These are phyloP conservation scores for Cassiopea xamachana DNA, from an alignment of 30 jellyfish, hydroid and myxozoan species.

Conservation along the genomic window DNA sequence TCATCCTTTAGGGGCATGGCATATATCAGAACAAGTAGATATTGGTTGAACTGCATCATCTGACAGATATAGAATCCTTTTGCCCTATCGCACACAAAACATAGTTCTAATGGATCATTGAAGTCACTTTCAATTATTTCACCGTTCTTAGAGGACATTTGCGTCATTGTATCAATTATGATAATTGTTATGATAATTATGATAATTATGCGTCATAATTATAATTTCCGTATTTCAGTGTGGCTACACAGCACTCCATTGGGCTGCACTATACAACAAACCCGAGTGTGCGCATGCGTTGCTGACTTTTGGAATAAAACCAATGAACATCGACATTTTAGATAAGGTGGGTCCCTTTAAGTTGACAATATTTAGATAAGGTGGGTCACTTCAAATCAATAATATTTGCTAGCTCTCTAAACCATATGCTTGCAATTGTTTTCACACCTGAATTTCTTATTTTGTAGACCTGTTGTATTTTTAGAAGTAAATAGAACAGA, in stretches of 20 bases:
- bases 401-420: background rate
- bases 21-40: no score
- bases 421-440: background rate
- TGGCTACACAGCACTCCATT: conserved; percentile 93
- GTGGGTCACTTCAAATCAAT: no score
- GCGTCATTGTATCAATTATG: background rate
- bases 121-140: no score
- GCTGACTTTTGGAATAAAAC: conserved; percentile 64
- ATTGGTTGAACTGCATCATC: no score
- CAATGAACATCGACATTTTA: conserved; percentile 54
- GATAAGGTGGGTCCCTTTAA: conserved; percentile 62
- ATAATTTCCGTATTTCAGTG: conserved; percentile 59
- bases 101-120: no score
- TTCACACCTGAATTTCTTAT: background rate
- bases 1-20: no score
- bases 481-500: background rate
- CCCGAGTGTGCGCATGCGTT: conserved; percentile 87
- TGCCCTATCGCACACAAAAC: no score
- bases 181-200: background rate
- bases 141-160: no score
- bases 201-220: background rate
- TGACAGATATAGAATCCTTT: no score
- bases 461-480: background rate
- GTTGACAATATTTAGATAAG: no score
- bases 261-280: conserved; percentile 88